A percentile compares a stretch with the other conserved stretches of the same genome.
Conservation (phyloP, 2,888 invertebrate species). For the Elysia crispata region DNA sequence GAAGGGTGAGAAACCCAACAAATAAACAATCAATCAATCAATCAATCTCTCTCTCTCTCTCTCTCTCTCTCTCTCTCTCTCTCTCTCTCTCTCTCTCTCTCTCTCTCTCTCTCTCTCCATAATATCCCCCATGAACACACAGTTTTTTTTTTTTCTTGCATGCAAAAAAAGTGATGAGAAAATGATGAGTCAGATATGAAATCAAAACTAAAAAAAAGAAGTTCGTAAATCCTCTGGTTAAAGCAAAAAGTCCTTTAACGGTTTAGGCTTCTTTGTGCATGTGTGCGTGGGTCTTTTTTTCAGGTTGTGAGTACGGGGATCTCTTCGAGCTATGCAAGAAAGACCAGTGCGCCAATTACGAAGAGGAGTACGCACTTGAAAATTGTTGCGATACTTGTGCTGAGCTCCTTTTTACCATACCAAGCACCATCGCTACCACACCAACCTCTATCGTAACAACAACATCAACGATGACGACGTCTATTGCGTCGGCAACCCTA, state of each 20-base stretch:
- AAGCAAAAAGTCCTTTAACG: too few relatives aligned
- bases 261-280: too few relatives aligned
- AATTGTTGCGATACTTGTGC: constrained; percentile 54
- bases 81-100: too few relatives aligned
- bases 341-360: constrained; percentile 49
- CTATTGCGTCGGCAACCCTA: constrained; percentile 1
- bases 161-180: too few relatives aligned
- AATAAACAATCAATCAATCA: too few relatives aligned
- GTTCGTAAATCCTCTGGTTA: too few relatives aligned
- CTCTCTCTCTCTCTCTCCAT: too few relatives aligned
- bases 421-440: constrained; percentile 45
- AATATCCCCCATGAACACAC: too few relatives aligned
- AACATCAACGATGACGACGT: neutral
- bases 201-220: neutral
- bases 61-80: constrained; percentile 2
- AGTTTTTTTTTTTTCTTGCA: too few relatives aligned
- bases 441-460: constrained; percentile 21
- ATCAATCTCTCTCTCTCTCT: neutral
- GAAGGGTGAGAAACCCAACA: too few relatives aligned
- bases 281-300: neutral
- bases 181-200: neutral
- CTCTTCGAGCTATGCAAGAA: constrained; percentile 43
- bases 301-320: constrained; percentile 57
- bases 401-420: constrained; percentile 48
- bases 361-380: constrained; percentile 46